Evolutionary conservation across 2,888 invertebrate genomes (phyloP).

Genomic region (Clostera curtula): DNA sequence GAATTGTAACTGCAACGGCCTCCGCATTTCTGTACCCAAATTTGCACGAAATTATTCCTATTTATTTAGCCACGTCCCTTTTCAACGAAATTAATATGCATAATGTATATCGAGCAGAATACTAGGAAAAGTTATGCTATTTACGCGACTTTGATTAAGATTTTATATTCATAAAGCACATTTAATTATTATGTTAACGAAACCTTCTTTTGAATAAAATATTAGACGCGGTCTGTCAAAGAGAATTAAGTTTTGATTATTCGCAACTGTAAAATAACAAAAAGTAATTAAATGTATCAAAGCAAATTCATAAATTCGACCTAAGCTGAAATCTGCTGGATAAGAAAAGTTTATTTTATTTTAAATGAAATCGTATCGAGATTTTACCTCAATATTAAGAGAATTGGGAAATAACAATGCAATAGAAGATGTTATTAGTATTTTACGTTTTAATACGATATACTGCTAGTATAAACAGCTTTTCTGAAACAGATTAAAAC

Average conservation of each 20-base stretch:
- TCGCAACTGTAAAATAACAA: constrained; percentile 29
- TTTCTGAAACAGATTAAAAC: no score
- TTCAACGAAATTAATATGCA: constrained; percentile 55
- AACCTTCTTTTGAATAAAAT: constrained; percentile 71
- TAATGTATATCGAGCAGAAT: constrained; percentile 60
- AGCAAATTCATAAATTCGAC: constrained; percentile 7
- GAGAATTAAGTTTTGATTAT: constrained; percentile 56
- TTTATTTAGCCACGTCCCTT: constrained; percentile 21
- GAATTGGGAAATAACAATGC: no score
- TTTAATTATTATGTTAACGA: constrained; percentile 74
- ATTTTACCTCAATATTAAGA: no score
- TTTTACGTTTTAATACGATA: no score
- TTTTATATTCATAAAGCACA: constrained; percentile 70
- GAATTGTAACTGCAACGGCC: constrained; percentile 11
- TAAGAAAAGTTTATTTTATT: no score
- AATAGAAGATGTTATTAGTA: no score
- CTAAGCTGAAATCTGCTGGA: no score
- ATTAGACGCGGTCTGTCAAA: constrained; percentile 63
- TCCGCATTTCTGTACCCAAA: constrained; percentile 16
- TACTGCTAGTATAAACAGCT: no score
- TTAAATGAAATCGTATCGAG: no score
- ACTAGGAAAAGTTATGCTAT: constrained; percentile 63
- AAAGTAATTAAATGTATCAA: constrained; percentile 34
- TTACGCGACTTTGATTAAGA: constrained; percentile 62
- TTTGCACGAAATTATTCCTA: constrained; percentile 22